Evolutionary conservation across 2,888 invertebrate species (phyloP), one percentile per base, ranked within the genome.

Genomic region (Calameuta filiformis): DNA sequence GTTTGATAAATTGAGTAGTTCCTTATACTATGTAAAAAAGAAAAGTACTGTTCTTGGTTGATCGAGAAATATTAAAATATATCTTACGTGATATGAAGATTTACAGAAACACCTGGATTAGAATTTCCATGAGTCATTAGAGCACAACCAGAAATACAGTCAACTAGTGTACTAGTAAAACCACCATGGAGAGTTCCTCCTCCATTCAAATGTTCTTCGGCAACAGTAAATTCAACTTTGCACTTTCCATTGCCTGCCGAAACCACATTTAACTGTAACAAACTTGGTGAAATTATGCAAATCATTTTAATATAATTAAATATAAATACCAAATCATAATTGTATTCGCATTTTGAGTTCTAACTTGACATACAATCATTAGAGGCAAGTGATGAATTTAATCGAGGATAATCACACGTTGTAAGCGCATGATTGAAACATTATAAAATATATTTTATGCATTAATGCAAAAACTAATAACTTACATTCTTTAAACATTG

Each of bases 111-210:
- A 33, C 97, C 97, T 75, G 96, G 94, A 74, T 93, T 92, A 4
- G 93, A 92, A 76, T 92, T 92, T n/a, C 93, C 94, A 85, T 94
- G 93, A 0, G 96, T 94, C 89, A 96, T 93, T 1, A 98, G 90
- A 0, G 97, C 98, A 88, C 95, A 95, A 0, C 96, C 96, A 1
- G 98, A 97, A 34, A 98, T 90, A 77, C 93, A 92, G 88, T 97
- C 96, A 0, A 97, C 94, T 12, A 98, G 90, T 0, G 96, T 96
- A 4, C 96, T 95, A 4, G 96, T 96, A 85, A 97, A 94, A 11
- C 97, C 98, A 3, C 98, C 98, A 89, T 98, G 98, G 6, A 98
- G 90, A 0, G 94, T 94, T 0, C 97, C 97, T 56, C 93, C 90
- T 23, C 93, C 91, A 91, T 98, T 98, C 2, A 95, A 92, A 88